Conservation (phyloP, 2,797 vertebrate species). For the Megalops cyprinoides region DNA sequence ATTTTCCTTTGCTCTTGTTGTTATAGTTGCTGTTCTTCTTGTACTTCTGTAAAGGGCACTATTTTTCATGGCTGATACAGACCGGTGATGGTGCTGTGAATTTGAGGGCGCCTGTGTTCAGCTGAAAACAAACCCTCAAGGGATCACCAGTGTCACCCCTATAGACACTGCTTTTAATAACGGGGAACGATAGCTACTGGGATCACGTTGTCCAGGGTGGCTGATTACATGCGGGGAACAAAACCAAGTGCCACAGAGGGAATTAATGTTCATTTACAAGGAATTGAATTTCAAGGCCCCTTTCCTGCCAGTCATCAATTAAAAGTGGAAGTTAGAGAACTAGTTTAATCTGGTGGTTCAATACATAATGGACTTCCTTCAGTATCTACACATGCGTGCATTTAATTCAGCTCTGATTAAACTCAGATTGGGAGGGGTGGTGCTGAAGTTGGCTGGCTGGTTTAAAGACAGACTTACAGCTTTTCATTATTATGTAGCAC, state of each 20-base stretch:
- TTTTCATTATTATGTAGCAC: too few relatives aligned
- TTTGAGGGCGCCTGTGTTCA: constrained; percentile 1
- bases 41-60: not conserved
- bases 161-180: constrained; percentile 23
- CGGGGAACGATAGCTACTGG: not conserved
- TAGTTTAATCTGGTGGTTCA: not conserved
- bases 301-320: constrained; percentile 11
- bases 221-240: not conserved
- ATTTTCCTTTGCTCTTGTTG: not conserved
- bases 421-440: not conserved
- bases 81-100: constrained; percentile 8
- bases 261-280: constrained; percentile 15
- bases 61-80: constrained; percentile 6
- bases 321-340: not conserved
- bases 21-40: not conserved
- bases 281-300: not conserved
- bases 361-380: not conserved
- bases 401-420: not conserved
- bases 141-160: not conserved
- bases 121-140: not conserved
- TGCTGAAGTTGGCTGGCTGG: not conserved
- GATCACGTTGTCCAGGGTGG: constrained; percentile 14
- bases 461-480: not conserved
- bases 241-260: not conserved
- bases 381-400: not conserved